Base-by-base conservation (phyloP, 1,140 invertebrate species). In the Homarus americanus region DNA sequence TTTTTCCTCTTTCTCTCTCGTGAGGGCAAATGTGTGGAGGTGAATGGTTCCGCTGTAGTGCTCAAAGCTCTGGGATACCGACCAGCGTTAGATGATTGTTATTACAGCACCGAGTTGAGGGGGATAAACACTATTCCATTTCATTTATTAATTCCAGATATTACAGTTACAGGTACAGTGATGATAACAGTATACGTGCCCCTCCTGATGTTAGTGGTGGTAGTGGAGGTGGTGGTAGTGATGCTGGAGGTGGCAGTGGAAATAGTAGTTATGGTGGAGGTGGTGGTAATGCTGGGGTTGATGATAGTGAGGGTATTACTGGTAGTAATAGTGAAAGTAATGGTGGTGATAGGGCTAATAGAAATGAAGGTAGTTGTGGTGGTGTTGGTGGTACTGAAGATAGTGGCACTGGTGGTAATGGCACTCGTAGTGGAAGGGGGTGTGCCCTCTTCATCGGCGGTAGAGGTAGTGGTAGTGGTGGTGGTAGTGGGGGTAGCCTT, bases 61-160 rank as follows among this genome's bases (percentile, higher is more conserved):
- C 28, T 69, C 28, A 69, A 69, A 24, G 63, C 63, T 9, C n/a
- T 69, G 63, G 63, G 32, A 69, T 69, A 69, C 15, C n/a, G n/a
- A n/a, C n/a, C n/a, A 28, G 63, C 24, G 63, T 69, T 32, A 32
- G 63, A 32, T 69, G 63, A 69, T 69, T 69, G 63, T 69, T 69
- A 69, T 69, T 69, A 69, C n/a, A 12, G 63, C 24, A 58, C 32
- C 24, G 63, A 49, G 44, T 49, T 49, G 63, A 32, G 63, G 63
- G 63, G 28, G 63, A 69, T 69, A 28, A 69, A 28, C 24, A 20
- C 63, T n/a, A 7, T 12, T 32, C 28, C 63, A 28, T 28, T 9
- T 3, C n/a, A 24, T 12, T 32, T 49, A 17, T 9, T 49, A 2
- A 1, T 49, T 0, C 44, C 44, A 49, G 44, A 0, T 10, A 17